A percentile compares a stretch with the other conserved stretches of the same genome.
Evolutionary conservation across 1,140 invertebrate genomes (phyloP).

Genomic region (Dendrolimus kikuchii): DNA sequence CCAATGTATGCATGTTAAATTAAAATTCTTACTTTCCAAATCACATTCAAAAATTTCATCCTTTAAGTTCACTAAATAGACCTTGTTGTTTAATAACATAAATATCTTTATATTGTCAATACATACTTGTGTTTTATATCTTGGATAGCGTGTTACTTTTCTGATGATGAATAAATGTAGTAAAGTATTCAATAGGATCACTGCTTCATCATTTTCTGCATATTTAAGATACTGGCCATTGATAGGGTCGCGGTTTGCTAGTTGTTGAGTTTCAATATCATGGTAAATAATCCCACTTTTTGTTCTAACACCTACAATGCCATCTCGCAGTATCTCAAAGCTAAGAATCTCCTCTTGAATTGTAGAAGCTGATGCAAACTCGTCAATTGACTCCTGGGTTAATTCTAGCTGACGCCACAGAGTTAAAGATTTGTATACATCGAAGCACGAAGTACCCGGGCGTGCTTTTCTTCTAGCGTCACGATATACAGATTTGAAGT

Average conservation of each 20-base stretch:
- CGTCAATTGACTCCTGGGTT: slow-evolving; percentile 26
- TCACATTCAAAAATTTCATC: slow-evolving; percentile 35
- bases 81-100: slow-evolving; percentile 20
- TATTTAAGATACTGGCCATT: slow-evolving; percentile 32
- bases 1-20: slow-evolving; percentile 9
- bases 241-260: slow-evolving; percentile 14
- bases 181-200: slow-evolving; percentile 24
- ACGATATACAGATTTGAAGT: slow-evolving; percentile 28
- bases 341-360: slow-evolving; percentile 27
- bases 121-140: slow-evolving; percentile 9
- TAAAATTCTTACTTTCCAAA: slow-evolving; percentile 10
- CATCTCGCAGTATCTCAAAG: slow-evolving; percentile 29
- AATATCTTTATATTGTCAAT: slow-evolving; percentile 37
- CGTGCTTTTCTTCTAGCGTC: slow-evolving; percentile 20
- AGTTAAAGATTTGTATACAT: slow-evolving; percentile 37
- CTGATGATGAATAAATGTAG: slow-evolving; percentile 28
- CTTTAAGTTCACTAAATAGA: slow-evolving; percentile 33
- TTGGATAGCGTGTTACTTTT: slow-evolving; percentile 12
- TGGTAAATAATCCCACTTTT: slow-evolving; percentile 35
- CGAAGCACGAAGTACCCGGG: slow-evolving; percentile 22
- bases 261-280: slow-evolving; percentile 28
- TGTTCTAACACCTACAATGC: slow-evolving; percentile 35
- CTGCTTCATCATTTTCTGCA: slow-evolving; percentile 28
- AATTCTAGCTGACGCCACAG: slow-evolving; percentile 33
- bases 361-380: slow-evolving; percentile 33